Conservation (phyloP, 2,797 vertebrate species). For the Champsocephalus gunnari region DNA sequence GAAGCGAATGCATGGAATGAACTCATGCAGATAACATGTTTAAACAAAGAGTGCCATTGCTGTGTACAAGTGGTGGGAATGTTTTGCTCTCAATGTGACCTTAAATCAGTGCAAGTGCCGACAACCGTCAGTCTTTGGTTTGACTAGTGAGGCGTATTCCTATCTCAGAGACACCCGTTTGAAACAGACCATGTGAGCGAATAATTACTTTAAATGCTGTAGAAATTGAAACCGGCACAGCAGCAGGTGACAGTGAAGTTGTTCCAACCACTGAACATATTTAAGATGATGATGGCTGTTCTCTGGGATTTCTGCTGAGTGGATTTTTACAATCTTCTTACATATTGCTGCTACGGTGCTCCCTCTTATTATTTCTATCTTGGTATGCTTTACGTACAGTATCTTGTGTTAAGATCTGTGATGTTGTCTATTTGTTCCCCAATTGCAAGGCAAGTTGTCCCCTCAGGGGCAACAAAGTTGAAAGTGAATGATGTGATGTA, state of each 20-base stretch:
- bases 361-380: neutral
- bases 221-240: neutral
- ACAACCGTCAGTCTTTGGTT: slow-evolving; percentile 15
- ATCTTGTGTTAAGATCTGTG: neutral
- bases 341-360: neutral
- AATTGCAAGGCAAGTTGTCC: neutral
- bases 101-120: slow-evolving; percentile 20
- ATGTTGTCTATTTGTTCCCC: neutral
- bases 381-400: neutral
- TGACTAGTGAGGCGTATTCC: neutral
- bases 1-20: slow-evolving; percentile 3
- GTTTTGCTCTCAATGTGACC: slow-evolving; percentile 31
- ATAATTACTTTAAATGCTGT: slow-evolving; percentile 9
- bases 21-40: neutral
- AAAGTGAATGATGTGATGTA: neutral
- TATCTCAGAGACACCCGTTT: neutral
- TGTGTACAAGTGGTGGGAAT: slow-evolving; percentile 25
- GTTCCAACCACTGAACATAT: neutral
- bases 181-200: slow-evolving; percentile 15
- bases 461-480: neutral
- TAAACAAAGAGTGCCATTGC: slow-evolving; percentile 11
- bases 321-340: neutral
- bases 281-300: neutral
- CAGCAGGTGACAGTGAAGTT: neutral
- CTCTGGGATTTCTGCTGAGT: neutral